Evolutionary conservation across 2,797 vertebrate species (phyloP), one percentile per base, ranked within the genome.

Genomic region (Melanotaenia pygmaea): DNA sequence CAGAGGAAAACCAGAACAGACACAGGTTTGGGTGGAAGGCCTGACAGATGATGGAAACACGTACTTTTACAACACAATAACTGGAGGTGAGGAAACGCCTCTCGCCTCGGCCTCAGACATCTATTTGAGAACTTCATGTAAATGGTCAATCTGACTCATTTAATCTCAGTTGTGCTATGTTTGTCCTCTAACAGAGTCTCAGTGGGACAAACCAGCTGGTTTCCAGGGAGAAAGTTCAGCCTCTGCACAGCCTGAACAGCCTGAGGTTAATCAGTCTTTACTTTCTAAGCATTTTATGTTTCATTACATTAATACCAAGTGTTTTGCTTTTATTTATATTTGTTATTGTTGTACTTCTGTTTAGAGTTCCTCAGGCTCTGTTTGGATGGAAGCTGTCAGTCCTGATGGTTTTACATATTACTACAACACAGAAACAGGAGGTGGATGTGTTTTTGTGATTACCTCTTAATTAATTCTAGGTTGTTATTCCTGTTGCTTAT

Each of bases 341-440:
- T 22, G 4, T 64, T 38, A n/a, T 59, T 53, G 2, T 28, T 32
- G 22, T 67, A n/a, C 67, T 72, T 88, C 59, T 85, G 56, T 61
- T 78, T 71, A 97, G 96, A 83, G 70, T 71, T 82, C 84, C 16
- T 82, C 83, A 20, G 86, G 66, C 32, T 64, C 87, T 77, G 54
- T 82, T 30, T 99, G 98, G 98, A 90, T 96, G 76, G 96, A 98
- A 92, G 96, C 95, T 0, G 53, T 94, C 81, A 97, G 94, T 86
- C 95, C 97, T 74, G 96, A 98, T 74, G 98, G 98, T 56, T 94
- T 92, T 58, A 94, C 86, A 1, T 99, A 99, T 81, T 99, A 98
- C 83, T 99, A 98, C 84, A 99, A 98, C 93, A 91, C 94, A 68
- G 89, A 95, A 76, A 98, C 95, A 22, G 96, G 96, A 92, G 96